These are phyloP conservation scores for Drosophila engyochracea DNA, from an alignment of 2,888 invertebrate species.

Conservation along the genomic window DNA sequence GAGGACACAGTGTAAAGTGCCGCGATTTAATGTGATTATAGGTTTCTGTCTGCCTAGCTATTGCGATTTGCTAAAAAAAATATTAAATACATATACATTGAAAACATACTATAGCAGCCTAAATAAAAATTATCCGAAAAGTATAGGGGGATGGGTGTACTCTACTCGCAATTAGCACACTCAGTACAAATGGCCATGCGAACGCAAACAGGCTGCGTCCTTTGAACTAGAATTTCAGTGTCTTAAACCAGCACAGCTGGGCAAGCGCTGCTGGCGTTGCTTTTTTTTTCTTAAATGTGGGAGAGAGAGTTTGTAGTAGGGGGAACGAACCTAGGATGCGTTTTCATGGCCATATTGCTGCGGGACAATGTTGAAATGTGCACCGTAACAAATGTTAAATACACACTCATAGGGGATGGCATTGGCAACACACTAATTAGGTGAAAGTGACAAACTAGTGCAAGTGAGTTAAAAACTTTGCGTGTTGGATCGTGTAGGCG, in stretches of 20 bases:
- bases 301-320: not conserved
- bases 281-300: not conserved
- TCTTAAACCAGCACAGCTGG: constrained; percentile 40
- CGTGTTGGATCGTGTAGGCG: constrained; percentile 43
- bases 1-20: constrained; percentile 24
- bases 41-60: not conserved
- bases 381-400: constrained; percentile 8
- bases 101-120: constrained; percentile 55
- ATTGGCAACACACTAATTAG: not conserved
- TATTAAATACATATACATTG: constrained; percentile 46
- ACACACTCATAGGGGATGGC: not conserved
- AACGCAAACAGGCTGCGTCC: constrained; percentile 48
- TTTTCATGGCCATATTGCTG: constrained; percentile 51
- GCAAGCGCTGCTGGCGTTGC: not conserved
- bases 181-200: constrained; percentile 46
- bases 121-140: constrained; percentile 46
- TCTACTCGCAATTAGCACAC: constrained; percentile 33
- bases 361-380: constrained; percentile 27
- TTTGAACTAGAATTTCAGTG: not conserved
- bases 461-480: not conserved
- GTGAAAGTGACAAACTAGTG: constrained; percentile 17
- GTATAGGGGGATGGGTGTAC: not conserved
- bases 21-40: constrained; percentile 21
- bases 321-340: constrained; percentile 45
- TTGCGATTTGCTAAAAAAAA: constrained; percentile 19